Percentiles rank a stretch among this genome's conserved stretches.
Conservation (phyloP, 2,888 invertebrate species). For the Pandemis corylana region DNA sequence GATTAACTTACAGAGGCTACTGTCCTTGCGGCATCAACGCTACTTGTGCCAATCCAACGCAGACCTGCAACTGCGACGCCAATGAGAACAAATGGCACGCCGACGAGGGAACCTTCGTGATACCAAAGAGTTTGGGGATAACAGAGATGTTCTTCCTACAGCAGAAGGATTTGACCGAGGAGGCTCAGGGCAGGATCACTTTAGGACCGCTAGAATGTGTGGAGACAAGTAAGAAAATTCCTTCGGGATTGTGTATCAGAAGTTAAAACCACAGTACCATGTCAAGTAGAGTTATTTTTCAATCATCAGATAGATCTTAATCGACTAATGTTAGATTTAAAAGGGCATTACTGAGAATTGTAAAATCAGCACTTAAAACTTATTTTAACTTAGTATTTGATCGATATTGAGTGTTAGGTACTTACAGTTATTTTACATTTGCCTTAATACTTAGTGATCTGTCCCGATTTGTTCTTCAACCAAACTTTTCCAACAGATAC, state of each 20-base stretch:
- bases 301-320: too few species aligned
- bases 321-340: too few species aligned
- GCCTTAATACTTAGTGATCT: not conserved
- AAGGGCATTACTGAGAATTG: too few species aligned
- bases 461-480: not conserved
- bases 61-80: conserved; percentile 96
- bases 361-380: too few species aligned
- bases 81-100: conserved; percentile 94
- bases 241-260: not conserved
- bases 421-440: not conserved
- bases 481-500: conserved; percentile 87
- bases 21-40: conserved; percentile 91
- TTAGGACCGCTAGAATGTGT: conserved; percentile 96
- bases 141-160: conserved; percentile 96
- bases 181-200: conserved; percentile 94
- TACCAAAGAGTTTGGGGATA: conserved; percentile 93
- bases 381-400: too few species aligned
- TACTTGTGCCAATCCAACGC: conserved; percentile 91
- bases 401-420: too few species aligned
- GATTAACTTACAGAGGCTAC: conserved; percentile 84
- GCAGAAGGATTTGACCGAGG: conserved; percentile 91
- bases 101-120: conserved; percentile 94
- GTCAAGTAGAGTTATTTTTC: too few species aligned
- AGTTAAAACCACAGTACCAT: too few species aligned
- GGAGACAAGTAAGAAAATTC: conserved; percentile 91